Base-by-base conservation (phyloP, 2,888 invertebrate species). In the Hyles lineata region DNA sequence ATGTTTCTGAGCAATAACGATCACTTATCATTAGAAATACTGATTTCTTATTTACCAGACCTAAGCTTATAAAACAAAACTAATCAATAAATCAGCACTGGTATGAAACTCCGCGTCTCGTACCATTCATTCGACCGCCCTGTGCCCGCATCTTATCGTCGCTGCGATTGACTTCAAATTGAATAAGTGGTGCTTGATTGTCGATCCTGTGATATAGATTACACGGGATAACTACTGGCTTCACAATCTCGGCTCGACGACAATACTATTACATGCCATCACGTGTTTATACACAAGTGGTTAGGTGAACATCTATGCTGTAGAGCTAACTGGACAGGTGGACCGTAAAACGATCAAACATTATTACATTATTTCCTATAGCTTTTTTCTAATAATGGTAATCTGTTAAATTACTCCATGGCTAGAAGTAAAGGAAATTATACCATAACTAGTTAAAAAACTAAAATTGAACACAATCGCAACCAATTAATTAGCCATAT, bases 131-230 rank as follows among this genome's bases (percentile, higher is more conserved):
- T 67, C 67, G 67, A 67, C 67, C 67, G 50, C 21, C 63, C 63
- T 21, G 21, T 78, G 81, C 86, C 86, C 86, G 85, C 83, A 86
- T 86, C 67, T 17, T 32, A 83, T 82, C 85, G 80, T 77, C 82
- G 77, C 77, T 76, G 75, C 76, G 79, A 81, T 79, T 82, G 80
- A 80, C 78, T 79, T 82, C 82, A 81, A 85, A 85, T 85, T 86
- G 84, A 84, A 86, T 85, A 83, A 86, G 83, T 83, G 83, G 78
- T 74, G 73, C 72, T 74, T 76, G 76, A 76, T 77, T 77, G 76
- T 77, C 75, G 77, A 76, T 79, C 80, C 78, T 77, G 78, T 77
- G 80, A 80, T 78, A 67, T 67, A 72, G 63, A 67, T 67, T 67
- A 67, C 72, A 67, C 63, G 55, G 43, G 67, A 67, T 67, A 67